These are phyloP conservation scores for Panagrolaimus sp. DNA, from an alignment of 1,140 invertebrate genomes.

Conservation along the genomic window DNA sequence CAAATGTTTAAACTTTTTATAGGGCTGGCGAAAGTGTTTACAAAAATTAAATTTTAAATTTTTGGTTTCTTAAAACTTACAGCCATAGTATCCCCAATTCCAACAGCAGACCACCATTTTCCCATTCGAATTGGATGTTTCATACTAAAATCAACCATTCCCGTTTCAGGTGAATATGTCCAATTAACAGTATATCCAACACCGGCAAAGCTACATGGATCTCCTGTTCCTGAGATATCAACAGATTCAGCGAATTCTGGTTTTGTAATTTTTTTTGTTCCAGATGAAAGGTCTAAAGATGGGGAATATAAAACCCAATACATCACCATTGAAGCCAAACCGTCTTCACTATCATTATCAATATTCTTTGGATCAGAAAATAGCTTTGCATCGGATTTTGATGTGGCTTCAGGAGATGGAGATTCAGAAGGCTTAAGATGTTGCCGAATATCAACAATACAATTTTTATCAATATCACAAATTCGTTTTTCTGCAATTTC, in stretches of 20 bases:
- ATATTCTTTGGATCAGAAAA: neutral
- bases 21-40: too few species aligned
- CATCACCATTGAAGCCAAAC: neutral
- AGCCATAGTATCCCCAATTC: slow-evolving; percentile 47
- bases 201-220: slow-evolving; percentile 39
- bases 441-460: slow-evolving; percentile 21
- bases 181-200: slow-evolving; percentile 37
- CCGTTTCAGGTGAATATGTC: slow-evolving; percentile 32
- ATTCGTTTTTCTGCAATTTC: slow-evolving; percentile 24
- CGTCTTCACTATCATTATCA: neutral
- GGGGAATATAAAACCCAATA: neutral
- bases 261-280: neutral
- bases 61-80: slow-evolving; percentile 17
- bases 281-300: neutral
- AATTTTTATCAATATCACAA: slow-evolving; percentile 34
- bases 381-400: neutral
- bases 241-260: slow-evolving; percentile 38
- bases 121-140: slow-evolving; percentile 40
- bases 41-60: too few species aligned
- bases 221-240: slow-evolving; percentile 40
- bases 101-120: slow-evolving; percentile 52
- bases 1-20: too few species aligned
- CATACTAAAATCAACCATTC: slow-evolving; percentile 42
- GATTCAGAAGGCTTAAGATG: neutral
- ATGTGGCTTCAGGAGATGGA: neutral